phyloP scores from a whole-genome alignment of 2,113 vertebrate species.

The Forbesichthys agassizii region DNA sequence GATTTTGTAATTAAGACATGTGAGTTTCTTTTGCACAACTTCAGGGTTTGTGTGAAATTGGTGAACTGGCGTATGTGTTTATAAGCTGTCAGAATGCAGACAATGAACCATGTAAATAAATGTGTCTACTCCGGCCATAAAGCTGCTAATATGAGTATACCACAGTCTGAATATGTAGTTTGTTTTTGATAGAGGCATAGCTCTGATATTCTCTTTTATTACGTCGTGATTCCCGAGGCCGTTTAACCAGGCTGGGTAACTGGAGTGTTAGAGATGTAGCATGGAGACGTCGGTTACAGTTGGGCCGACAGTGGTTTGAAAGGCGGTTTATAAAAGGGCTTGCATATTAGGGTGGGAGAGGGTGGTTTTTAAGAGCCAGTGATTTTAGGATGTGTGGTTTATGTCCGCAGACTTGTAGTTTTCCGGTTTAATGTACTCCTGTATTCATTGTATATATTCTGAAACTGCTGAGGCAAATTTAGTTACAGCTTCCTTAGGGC shows the following conservation, averaged over 20 bases:
- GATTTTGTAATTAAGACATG: slow-evolving; percentile 49
- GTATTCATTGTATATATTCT: too few species aligned
- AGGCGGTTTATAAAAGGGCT: slow-evolving; percentile 51
- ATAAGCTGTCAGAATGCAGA: too few species aligned
- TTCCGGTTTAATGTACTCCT: slow-evolving; percentile 8
- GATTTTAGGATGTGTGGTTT: slow-evolving; percentile 32
- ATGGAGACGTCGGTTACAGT: background rate
- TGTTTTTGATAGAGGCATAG: too few species aligned
- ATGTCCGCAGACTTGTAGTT: slow-evolving; percentile 13
- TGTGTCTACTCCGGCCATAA: too few species aligned
- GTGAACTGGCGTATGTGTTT: too few species aligned
- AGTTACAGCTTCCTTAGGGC: too few species aligned
- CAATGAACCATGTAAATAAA: too few species aligned
- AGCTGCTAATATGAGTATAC: too few species aligned
- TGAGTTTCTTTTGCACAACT: background rate
- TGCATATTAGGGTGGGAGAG: background rate
- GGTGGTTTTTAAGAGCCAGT: slow-evolving; percentile 62
- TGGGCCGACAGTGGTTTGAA: slow-evolving; percentile 46
- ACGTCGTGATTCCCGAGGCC: background rate
- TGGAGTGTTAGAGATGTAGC: slow-evolving; percentile 11
- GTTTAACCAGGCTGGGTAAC: slow-evolving; percentile 51
- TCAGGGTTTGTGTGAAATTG: too few species aligned
- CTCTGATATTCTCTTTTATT: too few species aligned
- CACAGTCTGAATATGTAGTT: too few species aligned
- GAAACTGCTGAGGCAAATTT: too few species aligned